Percentiles rank a stretch among this genome's conserved stretches.
phyloP scores from a whole-genome alignment of 2,113 vertebrate genomes.

The Lontra canadensis region DNA sequence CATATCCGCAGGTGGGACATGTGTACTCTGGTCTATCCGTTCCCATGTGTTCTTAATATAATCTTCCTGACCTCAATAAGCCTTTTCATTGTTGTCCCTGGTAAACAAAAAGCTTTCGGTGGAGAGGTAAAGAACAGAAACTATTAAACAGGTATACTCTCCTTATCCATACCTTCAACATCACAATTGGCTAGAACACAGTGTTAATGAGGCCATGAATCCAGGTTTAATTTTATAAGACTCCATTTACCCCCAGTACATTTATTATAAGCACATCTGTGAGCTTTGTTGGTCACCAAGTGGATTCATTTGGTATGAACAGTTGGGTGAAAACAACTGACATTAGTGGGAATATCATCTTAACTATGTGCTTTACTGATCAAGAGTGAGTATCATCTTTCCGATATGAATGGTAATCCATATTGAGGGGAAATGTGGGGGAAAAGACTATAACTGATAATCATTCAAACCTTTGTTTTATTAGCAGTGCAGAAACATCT shows the following conservation, averaged over 20 bases:
- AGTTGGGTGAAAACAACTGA: not conserved
- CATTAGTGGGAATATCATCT: not conserved
- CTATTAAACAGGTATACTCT: not conserved
- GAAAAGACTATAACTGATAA: not conserved
- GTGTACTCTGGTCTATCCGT: not conserved
- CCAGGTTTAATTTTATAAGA: not conserved
- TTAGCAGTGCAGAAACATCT: not conserved
- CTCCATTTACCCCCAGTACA: not conserved
- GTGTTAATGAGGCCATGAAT: not conserved
- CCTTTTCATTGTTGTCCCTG: not conserved
- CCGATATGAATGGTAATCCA: not conserved
- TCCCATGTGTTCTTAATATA: not conserved
- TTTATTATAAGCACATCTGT: not conserved
- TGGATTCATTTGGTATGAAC: not conserved
- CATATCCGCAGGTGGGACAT: not conserved
- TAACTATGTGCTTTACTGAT: not conserved
- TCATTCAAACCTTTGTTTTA: constrained; percentile 6
- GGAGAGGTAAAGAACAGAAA: constrained; percentile 28
- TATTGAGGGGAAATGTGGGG: not conserved
- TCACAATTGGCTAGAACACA: not conserved
- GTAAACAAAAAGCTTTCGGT: not conserved
- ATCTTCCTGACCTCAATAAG: not conserved
- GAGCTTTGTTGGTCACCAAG: not conserved
- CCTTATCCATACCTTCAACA: not conserved
- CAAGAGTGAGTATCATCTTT: not conserved